phyloP scores from a whole-genome alignment of 2,888 invertebrate genomes.

The Dusona sp. region DNA sequence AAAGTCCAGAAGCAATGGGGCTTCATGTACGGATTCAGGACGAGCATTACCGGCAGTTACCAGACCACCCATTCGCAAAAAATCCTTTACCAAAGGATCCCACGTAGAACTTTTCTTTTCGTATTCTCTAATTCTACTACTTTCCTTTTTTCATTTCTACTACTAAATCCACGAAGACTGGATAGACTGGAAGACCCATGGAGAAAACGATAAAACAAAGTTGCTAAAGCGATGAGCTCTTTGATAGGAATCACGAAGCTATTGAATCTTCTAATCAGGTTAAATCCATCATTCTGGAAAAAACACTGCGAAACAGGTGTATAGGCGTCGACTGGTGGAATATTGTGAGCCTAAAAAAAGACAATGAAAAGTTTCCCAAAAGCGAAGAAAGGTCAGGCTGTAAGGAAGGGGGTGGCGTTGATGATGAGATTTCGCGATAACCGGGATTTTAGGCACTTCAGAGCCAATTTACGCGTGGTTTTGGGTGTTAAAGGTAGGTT shows the following conservation, averaged over 20 bases:
- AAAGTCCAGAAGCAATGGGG: constrained; percentile 65
- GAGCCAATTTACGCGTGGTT: constrained; percentile 55
- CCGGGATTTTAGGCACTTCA: constrained; percentile 45
- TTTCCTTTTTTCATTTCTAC: constrained; percentile 37
- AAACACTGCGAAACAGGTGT: constrained; percentile 77
- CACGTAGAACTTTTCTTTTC: constrained; percentile 42
- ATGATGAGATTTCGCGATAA: constrained; percentile 41
- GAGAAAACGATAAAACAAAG: not conserved
- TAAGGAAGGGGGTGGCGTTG: constrained; percentile 28
- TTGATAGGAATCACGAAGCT: not conserved
- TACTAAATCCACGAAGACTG: not conserved
- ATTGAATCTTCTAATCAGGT: constrained; percentile 54
- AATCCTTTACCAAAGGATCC: constrained; percentile 64
- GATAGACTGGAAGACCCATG: too few species aligned
- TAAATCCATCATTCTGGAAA: constrained; percentile 78
- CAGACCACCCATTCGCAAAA: constrained; percentile 76
- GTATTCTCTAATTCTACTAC: constrained; percentile 29
- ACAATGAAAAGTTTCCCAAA: constrained; percentile 48
- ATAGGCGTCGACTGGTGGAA: constrained; percentile 49
- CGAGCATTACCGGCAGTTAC: constrained; percentile 80
- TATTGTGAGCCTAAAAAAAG: constrained; percentile 22
- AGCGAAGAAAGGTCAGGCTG: constrained; percentile 36
- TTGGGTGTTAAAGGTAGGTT: constrained; percentile 31
- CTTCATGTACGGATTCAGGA: constrained; percentile 79
- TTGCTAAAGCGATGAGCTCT: not conserved